Conservation (phyloP, 1,140 invertebrate species). For the Drosophila sp. region DNA sequence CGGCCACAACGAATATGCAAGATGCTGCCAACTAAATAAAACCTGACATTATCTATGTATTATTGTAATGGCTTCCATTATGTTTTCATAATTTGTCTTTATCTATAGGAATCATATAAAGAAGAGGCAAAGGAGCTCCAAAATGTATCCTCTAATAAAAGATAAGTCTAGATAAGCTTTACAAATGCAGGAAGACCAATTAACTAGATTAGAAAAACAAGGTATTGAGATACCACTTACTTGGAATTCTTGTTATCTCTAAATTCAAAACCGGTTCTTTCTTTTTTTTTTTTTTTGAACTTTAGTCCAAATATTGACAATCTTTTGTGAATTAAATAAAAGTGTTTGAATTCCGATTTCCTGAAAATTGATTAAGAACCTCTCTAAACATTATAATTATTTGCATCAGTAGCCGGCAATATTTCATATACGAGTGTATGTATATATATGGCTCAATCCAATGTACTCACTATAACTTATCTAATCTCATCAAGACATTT, state of each 20-base stretch:
- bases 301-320: neutral
- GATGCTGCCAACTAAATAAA: neutral
- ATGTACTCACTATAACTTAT: constrained; percentile 25
- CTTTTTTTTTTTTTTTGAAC: neutral
- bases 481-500: constrained; percentile 43
- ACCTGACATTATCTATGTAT: neutral
- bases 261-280: neutral
- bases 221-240: neutral
- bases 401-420: neutral
- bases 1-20: neutral
- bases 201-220: neutral
- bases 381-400: neutral
- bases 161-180: neutral
- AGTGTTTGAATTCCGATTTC: neutral
- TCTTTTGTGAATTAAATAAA: too few species aligned
- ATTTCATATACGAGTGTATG: neutral
- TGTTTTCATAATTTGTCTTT: neutral
- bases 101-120: neutral
- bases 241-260: neutral
- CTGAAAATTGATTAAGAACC: neutral
- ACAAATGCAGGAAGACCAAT: neutral
- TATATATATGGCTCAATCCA: constrained; percentile 23
- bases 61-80: too few species aligned
- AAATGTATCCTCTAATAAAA: neutral
- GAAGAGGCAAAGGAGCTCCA: neutral